phyloP scores from a whole-genome alignment of 2,888 invertebrate genomes.

The Clepsis dumicolana region DNA sequence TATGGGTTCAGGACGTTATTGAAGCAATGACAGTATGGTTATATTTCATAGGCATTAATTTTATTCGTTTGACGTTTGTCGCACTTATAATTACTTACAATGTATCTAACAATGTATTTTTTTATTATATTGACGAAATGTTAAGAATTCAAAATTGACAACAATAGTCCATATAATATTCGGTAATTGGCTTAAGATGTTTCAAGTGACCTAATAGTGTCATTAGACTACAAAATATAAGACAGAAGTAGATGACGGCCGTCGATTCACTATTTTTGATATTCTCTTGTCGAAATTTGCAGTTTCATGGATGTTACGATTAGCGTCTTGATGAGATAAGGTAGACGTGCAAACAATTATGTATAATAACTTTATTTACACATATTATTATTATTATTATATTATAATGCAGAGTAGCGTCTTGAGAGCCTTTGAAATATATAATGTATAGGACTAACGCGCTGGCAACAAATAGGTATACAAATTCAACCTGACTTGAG shows the following conservation, averaged over 20 bases:
- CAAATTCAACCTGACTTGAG: conserved; percentile 35
- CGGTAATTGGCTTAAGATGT: conserved; percentile 71
- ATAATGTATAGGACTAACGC: conserved; percentile 61
- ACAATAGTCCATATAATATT: conserved; percentile 72
- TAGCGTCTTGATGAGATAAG: conserved; percentile 68
- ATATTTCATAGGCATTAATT: conserved; percentile 24
- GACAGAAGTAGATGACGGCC: conserved; percentile 78
- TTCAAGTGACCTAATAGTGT: conserved; percentile 77
- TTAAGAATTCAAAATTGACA: conserved; percentile 65
- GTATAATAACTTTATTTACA: conserved; percentile 85
- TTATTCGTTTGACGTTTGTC: conserved; percentile 6
- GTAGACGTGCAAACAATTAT: conserved; percentile 74
- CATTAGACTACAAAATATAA: conserved; percentile 79
- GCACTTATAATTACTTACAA: conserved; percentile 19
- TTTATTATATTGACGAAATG: conserved; percentile 40
- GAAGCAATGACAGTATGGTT: conserved; percentile 31
- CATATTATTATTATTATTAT: conserved; percentile 72
- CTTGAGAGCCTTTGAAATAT: conserved; percentile 75
- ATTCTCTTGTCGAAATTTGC: conserved; percentile 86
- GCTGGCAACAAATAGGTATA: conserved; percentile 67
- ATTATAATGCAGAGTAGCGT: conserved; percentile 79
- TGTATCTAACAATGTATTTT: conserved; percentile 18
- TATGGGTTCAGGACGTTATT: conserved; percentile 21
- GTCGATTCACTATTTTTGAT: conserved; percentile 86
- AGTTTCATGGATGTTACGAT: conserved; percentile 75